Evolutionary conservation across 2,113 vertebrate genomes (phyloP), one percentile per base, ranked within the genome.

Genomic region (Scopus umbretta): DNA sequence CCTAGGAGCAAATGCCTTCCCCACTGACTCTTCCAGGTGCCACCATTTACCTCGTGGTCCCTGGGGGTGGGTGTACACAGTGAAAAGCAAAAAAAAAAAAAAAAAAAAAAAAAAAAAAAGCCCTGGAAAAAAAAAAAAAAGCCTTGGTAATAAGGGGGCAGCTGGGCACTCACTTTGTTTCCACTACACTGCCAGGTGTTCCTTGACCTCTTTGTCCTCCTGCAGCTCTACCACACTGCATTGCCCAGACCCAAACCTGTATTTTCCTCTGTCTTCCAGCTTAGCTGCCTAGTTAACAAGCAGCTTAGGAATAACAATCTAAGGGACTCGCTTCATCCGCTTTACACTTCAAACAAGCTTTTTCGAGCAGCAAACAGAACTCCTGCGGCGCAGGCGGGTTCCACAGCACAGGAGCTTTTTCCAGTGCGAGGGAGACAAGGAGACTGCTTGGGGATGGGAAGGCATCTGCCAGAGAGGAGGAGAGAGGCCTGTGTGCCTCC

Each of bases 271-370:
- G 27, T 76, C 36, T 95, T 79, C 58, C 70, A 82, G 40, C 15
- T 94, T 53, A 53, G 81, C 71, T 83, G 81, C 67, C 56, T 70
- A 30, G 81, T 90, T 96, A 96, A 92, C 0, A 2, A 90, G 71
- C 93, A 92, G 70, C n/a, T 83, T 88, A 88, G 67, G 93, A 94
- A 85, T 56, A 91, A 68, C 53, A 91, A 18, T 91, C 50, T 0
- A 2, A 91, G 53, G 15, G 81, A 79, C 58, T 92, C 2, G 7
- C 45, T 95, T 87, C 71, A 43, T 93, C 85, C 20, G 3, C 67
- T 96, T 92, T 95, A 76, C 71, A 88, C 67, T 95, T 96, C 93
- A 94, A 95, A 92, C 71, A 80, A 80, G 92, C 15, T 87, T 80
- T 94, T 91, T 52, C 61, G 40, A 93, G 85, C 81, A 88, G 79